A percentile compares a stretch with the other conserved stretches of the same genome.
Conservation (phyloP, 2,888 invertebrate species). For the Ditula angustiorana region DNA sequence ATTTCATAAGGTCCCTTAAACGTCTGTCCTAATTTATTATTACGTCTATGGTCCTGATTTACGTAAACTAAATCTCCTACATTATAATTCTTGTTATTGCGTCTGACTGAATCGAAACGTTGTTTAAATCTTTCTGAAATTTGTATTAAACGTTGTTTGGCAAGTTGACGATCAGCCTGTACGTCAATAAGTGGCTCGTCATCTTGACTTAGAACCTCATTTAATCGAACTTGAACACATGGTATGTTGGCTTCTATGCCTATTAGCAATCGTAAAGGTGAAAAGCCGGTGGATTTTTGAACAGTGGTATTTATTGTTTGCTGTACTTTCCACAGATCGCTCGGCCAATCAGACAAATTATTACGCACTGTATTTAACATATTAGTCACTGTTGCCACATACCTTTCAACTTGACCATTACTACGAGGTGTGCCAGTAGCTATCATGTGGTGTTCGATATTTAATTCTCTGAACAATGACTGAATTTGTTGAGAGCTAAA, state of each 20-base stretch:
- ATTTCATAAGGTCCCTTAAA: slow-evolving; percentile 22
- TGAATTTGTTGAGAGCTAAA: background rate
- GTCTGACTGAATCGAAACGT: slow-evolving; percentile 11
- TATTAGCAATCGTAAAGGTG: slow-evolving; percentile 35
- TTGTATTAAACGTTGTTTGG: slow-evolving; percentile 2
- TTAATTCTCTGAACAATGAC: background rate
- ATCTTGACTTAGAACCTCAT: slow-evolving; percentile 1
- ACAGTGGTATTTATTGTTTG: slow-evolving; percentile 40
- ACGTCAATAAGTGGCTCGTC: no score
- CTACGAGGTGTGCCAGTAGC: background rate
- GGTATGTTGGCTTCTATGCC: slow-evolving; percentile 32
- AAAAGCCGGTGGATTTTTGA: slow-evolving; percentile 41
- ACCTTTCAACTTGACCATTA: slow-evolving; percentile 47
- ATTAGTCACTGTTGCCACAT: slow-evolving; percentile 52
- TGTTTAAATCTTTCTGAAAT: slow-evolving; percentile 8
- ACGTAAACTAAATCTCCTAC: slow-evolving; percentile 11
- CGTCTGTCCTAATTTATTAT: background rate
- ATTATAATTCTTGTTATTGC: background rate
- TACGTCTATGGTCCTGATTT: background rate
- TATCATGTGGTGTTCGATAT: background rate
- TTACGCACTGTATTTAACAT: slow-evolving; percentile 48
- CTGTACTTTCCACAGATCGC: slow-evolving; percentile 40
- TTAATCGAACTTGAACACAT: slow-evolving; percentile 19
- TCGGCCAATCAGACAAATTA: slow-evolving; percentile 43
- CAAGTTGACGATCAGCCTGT: slow-evolving; percentile 8